phyloP scores from a whole-genome alignment of 2,888 invertebrate genomes.

The Invenusta paracnida region DNA sequence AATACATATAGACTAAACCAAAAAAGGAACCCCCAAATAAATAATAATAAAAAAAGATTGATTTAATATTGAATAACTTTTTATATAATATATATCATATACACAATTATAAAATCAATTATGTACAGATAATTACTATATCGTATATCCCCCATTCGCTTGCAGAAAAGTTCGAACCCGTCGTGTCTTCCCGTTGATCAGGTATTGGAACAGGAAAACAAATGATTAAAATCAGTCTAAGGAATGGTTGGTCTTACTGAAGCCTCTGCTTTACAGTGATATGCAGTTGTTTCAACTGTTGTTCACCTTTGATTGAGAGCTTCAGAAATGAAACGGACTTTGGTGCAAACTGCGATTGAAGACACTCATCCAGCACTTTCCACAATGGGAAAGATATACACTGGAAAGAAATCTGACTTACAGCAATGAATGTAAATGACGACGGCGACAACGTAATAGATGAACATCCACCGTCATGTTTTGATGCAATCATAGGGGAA shows the following conservation, averaged over 20 bases:
- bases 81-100: background rate
- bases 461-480: background rate
- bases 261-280: too few relatives aligned
- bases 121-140: background rate
- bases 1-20: background rate
- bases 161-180: background rate
- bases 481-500: constrained; percentile 17
- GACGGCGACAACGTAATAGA: background rate
- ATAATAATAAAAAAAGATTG: background rate
- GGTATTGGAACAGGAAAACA: background rate
- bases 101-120: background rate
- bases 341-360: too few relatives aligned
- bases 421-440: background rate
- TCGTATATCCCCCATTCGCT: background rate
- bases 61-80: background rate
- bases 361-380: background rate
- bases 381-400: constrained; percentile 16
- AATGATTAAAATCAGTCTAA: too few relatives aligned
- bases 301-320: too few relatives aligned
- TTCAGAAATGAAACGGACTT: too few relatives aligned
- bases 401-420: constrained; percentile 11
- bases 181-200: background rate
- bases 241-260: too few relatives aligned
- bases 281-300: too few relatives aligned
- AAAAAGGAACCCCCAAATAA: background rate